These are phyloP conservation scores for Alouatta palliata DNA, from an alignment of 2,113 vertebrate species.

Conservation along the genomic window DNA sequence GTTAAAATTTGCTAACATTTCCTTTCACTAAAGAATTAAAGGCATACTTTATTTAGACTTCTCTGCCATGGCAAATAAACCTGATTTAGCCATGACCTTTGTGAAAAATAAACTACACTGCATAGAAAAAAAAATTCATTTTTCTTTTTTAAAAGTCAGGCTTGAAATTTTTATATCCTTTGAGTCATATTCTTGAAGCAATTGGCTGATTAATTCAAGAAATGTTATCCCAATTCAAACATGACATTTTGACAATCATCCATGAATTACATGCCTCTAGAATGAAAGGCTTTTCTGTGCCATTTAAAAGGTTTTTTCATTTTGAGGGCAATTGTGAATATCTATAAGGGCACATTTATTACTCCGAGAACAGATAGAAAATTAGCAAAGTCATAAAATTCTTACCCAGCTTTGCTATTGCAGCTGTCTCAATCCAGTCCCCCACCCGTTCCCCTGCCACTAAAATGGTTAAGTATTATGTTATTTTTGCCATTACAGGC, in stretches of 20 bases:
- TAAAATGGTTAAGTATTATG: constrained; percentile 70
- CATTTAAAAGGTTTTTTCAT: constrained; percentile 62
- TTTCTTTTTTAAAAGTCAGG: constrained; percentile 68
- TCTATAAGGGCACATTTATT: constrained; percentile 71
- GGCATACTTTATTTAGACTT: constrained; percentile 53
- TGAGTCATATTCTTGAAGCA: constrained; percentile 76
- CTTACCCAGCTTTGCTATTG: constrained; percentile 62
- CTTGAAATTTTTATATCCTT: constrained; percentile 73
- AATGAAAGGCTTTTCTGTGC: constrained; percentile 76
- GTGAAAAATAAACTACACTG: constrained; percentile 72
- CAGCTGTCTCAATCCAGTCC: constrained; percentile 64
- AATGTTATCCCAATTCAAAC: constrained; percentile 77
- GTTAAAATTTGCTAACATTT: constrained; percentile 10
- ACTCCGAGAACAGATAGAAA: constrained; percentile 81
- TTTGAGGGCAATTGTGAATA: constrained; percentile 66
- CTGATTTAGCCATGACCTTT: constrained; percentile 64
- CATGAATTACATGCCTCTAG: constrained; percentile 69
- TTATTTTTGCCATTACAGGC: constrained; percentile 68
- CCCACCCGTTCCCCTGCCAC: constrained; percentile 37
- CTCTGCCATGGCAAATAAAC: constrained; percentile 58
- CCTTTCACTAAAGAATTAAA: constrained; percentile 51
- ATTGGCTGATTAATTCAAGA: constrained; percentile 72
- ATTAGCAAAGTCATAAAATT: constrained; percentile 80
- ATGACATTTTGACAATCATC: constrained; percentile 79
- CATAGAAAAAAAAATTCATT: constrained; percentile 50